Percentiles rank a stretch among this genome's conserved stretches.
phyloP scores from a whole-genome alignment of 2,797 vertebrate species.

The Anguilla obscura region DNA sequence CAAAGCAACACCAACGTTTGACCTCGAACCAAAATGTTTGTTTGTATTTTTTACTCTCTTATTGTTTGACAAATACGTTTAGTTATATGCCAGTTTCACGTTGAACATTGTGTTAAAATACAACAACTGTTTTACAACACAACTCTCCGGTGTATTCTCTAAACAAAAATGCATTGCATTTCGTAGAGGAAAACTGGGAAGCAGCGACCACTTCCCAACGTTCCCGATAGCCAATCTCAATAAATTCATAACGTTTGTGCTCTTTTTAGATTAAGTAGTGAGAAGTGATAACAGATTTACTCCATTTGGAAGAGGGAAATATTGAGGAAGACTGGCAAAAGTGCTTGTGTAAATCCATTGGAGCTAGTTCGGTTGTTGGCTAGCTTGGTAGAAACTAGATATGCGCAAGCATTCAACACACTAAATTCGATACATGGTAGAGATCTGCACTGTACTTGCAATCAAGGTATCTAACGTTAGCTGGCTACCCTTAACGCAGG shows the following conservation, averaged over 20 bases:
- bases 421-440: slow-evolving; percentile 10
- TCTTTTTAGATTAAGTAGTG: background rate
- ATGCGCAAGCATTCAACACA: slow-evolving; percentile 13
- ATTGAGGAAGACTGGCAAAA: slow-evolving; percentile 13
- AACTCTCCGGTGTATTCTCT: background rate
- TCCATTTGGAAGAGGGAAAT: background rate
- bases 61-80: background rate
- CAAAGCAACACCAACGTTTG: slow-evolving; percentile 26
- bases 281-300: background rate
- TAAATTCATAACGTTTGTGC: background rate
- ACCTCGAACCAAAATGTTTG: slow-evolving; percentile 8
- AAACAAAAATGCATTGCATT: background rate
- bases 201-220: background rate
- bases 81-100: background rate
- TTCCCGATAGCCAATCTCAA: background rate
- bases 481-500: slow-evolving; percentile 30
- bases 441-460: slow-evolving; percentile 24
- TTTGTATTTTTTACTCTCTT: background rate
- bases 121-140: background rate
- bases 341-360: background rate
- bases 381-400: background rate
- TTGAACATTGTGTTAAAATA: background rate
- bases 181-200: background rate
- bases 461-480: slow-evolving; percentile 15
- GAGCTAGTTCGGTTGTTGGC: background rate